Evolutionary conservation across 2,888 invertebrate species (phyloP).

Genomic region (Brenthis hecate): DNA sequence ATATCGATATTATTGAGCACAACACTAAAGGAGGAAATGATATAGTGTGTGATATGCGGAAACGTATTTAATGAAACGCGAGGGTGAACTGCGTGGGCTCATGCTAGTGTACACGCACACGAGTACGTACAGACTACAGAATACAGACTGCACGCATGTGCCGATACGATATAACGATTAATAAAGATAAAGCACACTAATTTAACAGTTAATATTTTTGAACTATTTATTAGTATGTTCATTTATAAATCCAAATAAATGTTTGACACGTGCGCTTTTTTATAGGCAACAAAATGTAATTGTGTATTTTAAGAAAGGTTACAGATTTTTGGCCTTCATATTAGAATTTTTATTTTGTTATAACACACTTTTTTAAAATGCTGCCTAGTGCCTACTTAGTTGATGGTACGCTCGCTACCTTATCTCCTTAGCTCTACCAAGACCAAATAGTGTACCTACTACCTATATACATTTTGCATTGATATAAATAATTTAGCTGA

Average conservation of each 20-base stretch:
- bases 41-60: constrained; percentile 82
- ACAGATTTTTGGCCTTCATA: too few relatives aligned
- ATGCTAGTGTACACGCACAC: constrained; percentile 46
- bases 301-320: too few relatives aligned
- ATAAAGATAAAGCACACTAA: constrained; percentile 41
- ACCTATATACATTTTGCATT: too few relatives aligned
- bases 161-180: constrained; percentile 35
- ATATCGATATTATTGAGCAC: constrained; percentile 36
- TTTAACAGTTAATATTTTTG: constrained; percentile 33
- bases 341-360: too few relatives aligned
- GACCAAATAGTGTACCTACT: too few relatives aligned
- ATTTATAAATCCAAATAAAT: constrained; percentile 17
- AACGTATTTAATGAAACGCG: constrained; percentile 81
- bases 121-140: not conserved
- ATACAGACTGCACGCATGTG: constrained; percentile 19
- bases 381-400: too few relatives aligned
- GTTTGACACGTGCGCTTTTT: too few relatives aligned
- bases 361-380: too few relatives aligned
- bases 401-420: too few relatives aligned
- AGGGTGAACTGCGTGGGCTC: constrained; percentile 68
- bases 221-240: constrained; percentile 3
- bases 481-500: too few relatives aligned
- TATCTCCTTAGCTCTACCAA: too few relatives aligned
- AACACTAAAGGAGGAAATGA: constrained; percentile 75
- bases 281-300: too few relatives aligned